Percentiles rank a stretch among this genome's conserved stretches.
These are phyloP conservation scores for Aphaenogaster ashmeadi DNA, from an alignment of 1,140 invertebrate genomes.

Conservation along the genomic window DNA sequence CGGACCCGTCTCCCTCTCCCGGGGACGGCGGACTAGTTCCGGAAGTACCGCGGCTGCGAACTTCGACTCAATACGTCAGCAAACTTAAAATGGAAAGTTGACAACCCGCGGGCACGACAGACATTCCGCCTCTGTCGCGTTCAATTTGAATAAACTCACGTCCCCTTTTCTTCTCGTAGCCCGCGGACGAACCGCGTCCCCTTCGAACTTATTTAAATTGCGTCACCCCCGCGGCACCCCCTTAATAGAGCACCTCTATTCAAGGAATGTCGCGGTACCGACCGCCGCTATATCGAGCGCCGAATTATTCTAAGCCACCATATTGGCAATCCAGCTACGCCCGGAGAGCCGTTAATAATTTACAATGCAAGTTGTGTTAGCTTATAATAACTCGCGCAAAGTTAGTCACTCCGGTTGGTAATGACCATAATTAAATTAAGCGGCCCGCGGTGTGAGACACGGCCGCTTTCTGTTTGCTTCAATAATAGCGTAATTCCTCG, in stretches of 20 bases:
- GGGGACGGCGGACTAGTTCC: constrained; percentile 35
- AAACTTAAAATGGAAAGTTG: constrained; percentile 82
- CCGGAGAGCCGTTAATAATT: constrained; percentile 49
- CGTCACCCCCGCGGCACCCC: constrained; percentile 8
- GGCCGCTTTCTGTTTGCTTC: constrained; percentile 44
- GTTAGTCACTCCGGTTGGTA: constrained; percentile 32
- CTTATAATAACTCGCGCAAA: constrained; percentile 55
- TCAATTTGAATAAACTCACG: constrained; percentile 80
- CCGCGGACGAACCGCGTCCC: constrained; percentile 49
- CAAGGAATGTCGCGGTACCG: neutral
- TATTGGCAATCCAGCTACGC: constrained; percentile 29
- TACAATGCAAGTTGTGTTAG: constrained; percentile 57
- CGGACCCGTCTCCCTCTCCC: neutral
- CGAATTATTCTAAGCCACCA: constrained; percentile 49
- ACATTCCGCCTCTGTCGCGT: constrained; percentile 80
- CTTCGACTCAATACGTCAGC: constrained; percentile 74
- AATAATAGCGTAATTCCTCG: constrained; percentile 51
- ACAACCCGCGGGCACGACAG: constrained; percentile 78
- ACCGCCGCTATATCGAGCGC: constrained; percentile 29
- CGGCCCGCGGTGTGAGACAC: constrained; percentile 34
- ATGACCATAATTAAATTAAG: constrained; percentile 59
- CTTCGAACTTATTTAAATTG: constrained; percentile 83
- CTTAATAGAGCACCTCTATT: constrained; percentile 1
- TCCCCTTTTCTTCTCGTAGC: constrained; percentile 47
- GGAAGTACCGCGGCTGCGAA: constrained; percentile 40